phyloP scores from a whole-genome alignment of 2,113 vertebrate species.

The Calonectris borealis region DNA sequence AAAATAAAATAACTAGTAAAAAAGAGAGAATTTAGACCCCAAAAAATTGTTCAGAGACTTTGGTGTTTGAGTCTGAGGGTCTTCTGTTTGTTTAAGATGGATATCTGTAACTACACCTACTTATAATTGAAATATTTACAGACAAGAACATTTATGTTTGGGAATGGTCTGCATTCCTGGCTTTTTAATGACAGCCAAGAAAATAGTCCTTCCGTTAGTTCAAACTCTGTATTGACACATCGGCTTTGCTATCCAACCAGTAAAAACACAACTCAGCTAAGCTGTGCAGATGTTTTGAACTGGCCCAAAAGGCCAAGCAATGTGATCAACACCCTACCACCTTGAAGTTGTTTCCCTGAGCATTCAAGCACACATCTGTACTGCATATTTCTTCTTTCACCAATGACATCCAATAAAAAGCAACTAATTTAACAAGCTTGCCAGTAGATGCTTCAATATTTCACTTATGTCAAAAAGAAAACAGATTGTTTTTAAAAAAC shows the following conservation, averaged over 20 bases:
- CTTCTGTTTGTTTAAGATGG: not conserved
- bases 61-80: not conserved
- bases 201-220: not conserved
- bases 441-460: not conserved
- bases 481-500: not conserved
- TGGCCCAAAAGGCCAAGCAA: not conserved
- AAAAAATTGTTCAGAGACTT: not conserved
- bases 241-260: not conserved
- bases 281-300: not conserved
- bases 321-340: not conserved
- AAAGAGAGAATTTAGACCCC: not conserved
- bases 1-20: not conserved
- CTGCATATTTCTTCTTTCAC: not conserved
- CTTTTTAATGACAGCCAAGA: not conserved
- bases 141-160: not conserved
- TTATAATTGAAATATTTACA: not conserved
- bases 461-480: constrained; percentile 7
- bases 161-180: not conserved
- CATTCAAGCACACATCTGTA: not conserved
- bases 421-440: not conserved
- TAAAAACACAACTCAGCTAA: not conserved
- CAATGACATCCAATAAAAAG: not conserved
- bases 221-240: not conserved
- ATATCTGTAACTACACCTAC: not conserved
- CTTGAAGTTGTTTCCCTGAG: not conserved